A percentile compares a stretch with the other conserved stretches of the same genome.
Evolutionary conservation across 1,140 invertebrate species (phyloP).

Genomic region (Aphaenogaster rudis): DNA sequence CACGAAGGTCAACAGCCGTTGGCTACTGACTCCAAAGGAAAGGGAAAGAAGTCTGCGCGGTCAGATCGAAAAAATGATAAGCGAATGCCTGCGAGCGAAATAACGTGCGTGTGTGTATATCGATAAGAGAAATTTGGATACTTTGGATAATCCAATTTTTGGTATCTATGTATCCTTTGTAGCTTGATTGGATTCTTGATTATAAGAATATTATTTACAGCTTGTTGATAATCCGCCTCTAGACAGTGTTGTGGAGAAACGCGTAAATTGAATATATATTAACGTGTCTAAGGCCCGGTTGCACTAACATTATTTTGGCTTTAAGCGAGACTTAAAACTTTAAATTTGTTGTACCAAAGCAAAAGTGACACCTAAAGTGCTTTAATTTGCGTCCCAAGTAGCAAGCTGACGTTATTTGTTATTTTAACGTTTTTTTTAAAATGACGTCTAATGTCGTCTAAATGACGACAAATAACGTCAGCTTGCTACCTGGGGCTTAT

Average conservation of each 20-base stretch:
- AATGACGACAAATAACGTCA: too few relatives aligned
- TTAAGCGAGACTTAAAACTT: too few relatives aligned
- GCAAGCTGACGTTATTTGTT: too few relatives aligned
- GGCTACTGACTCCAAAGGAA: slow-evolving; percentile 44
- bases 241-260: neutral
- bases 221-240: neutral
- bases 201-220: neutral
- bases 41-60: neutral
- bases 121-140: neutral
- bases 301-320: too few relatives aligned
- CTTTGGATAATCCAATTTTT: too few relatives aligned
- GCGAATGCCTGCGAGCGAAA: neutral
- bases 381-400: too few relatives aligned
- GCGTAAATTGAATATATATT: slow-evolving; percentile 1
- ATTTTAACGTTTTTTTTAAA: too few relatives aligned
- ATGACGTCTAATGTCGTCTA: too few relatives aligned
- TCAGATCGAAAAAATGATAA: neutral
- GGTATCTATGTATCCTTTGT: neutral
- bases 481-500: too few relatives aligned
- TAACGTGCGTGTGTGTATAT: neutral
- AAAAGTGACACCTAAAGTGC: too few relatives aligned
- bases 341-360: too few relatives aligned
- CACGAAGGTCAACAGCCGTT: neutral
- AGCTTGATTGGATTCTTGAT: neutral
- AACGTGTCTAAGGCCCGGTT: neutral